These are phyloP conservation scores for Drosophila seguyi DNA, from an alignment of 1,140 invertebrate species.

Conservation along the genomic window DNA sequence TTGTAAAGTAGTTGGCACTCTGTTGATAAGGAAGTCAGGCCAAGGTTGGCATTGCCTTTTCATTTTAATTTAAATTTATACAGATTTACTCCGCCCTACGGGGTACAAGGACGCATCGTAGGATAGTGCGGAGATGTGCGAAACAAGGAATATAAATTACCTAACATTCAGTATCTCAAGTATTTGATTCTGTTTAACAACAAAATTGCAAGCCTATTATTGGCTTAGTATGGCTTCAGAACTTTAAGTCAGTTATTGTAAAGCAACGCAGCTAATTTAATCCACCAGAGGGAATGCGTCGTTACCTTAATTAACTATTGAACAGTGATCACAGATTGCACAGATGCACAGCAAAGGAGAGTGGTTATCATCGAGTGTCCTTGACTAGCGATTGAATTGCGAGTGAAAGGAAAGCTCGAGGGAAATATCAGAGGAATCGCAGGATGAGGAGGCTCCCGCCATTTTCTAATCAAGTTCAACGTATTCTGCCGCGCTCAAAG, in stretches of 20 bases:
- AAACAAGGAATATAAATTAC: background rate
- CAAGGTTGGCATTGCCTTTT: conserved; percentile 23
- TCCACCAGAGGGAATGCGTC: background rate
- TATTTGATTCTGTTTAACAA: background rate
- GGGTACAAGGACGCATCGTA: background rate
- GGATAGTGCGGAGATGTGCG: background rate
- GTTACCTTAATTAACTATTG: conserved; percentile 43
- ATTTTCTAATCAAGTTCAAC: conserved; percentile 54
- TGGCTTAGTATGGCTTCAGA: background rate
- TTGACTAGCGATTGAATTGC: conserved; percentile 43
- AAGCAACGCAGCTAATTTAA: background rate
- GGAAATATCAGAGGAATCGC: background rate
- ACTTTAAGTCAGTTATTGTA: too few species aligned
- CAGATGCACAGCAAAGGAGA: background rate
- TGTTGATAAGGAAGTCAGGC: conserved; percentile 41
- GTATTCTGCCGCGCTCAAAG: conserved; percentile 38
- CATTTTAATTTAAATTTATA: conserved; percentile 67
- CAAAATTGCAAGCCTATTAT: background rate
- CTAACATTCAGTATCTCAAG: too few species aligned
- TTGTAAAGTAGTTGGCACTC: conserved; percentile 25
- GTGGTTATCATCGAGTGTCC: conserved; percentile 7
- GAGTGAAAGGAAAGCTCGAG: conserved; percentile 10
- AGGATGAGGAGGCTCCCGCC: background rate
- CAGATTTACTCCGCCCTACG: too few species aligned
- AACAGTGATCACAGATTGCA: conserved; percentile 29